Base-by-base conservation (phyloP, 1,140 invertebrate genomes). In the Planococcus citri region DNA sequence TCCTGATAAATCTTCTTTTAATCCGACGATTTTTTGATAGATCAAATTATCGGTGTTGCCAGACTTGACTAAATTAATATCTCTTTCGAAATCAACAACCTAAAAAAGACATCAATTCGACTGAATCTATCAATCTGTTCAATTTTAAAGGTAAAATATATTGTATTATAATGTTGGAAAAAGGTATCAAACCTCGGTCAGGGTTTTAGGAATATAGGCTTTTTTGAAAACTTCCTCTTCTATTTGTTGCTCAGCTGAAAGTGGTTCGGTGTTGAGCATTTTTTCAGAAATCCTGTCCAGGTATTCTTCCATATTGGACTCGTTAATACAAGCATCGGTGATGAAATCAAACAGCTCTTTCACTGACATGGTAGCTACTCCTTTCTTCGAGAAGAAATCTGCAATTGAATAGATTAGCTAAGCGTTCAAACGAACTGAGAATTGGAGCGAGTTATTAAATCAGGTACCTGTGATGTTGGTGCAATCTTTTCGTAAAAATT, bases 261-360 rank as follows among this genome's bases (percentile, higher is more conserved):
- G 80, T 72, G 83, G 81, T 71, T 82, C 79, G 67, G 83, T 78
- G 71, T 85, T 79, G 1, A 83, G 81, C 17, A 85, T 85, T 72
- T 82, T 81, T 72, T 88, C 84, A 1, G 89, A 86, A 57, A 92
- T 80, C 73, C 79, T 80, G 73, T 92, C 86, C 57, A 94, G 78
- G 76, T 87, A 89, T 72, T 85, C 83, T 72, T 95, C 90, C 79
- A 92, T 87, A 79, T 97, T 96, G 6, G 82, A 79, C 70, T 88
- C 85, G 57, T 84, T 90, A 64, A 98, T 88, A 3, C 84, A 88
- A 33, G 89, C 83, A 81, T 97, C 94, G 1, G 93, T 97, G 51
- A 98, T 89, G 77, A 98, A 98, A 78, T 97, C 90, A 83, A 99
- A 99, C 60, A 99, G 79, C 75, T 92, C 87, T 75, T 93, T 94